A percentile compares a stretch with the other conserved stretches of the same genome.
These are phyloP conservation scores for Tetragnatha versicolor DNA, from an alignment of 1,140 invertebrate genomes.

Conservation along the genomic window DNA sequence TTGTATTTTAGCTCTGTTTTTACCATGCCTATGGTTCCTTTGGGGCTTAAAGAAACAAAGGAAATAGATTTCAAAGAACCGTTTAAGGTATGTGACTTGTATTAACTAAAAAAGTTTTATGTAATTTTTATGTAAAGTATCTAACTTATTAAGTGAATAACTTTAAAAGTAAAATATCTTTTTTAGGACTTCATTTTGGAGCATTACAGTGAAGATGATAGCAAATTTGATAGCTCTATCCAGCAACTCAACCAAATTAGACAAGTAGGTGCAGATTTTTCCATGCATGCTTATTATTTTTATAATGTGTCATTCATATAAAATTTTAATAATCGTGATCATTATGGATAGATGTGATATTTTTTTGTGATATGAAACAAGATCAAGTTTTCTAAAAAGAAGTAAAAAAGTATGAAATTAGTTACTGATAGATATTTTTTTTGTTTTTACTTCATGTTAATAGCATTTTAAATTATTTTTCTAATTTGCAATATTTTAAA, in stretches of 20 bases:
- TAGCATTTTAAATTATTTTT: no score
- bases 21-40: slow-evolving; percentile 94
- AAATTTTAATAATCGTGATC: background rate
- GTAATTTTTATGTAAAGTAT: background rate
- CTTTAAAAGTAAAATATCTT: no score
- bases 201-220: slow-evolving; percentile 91
- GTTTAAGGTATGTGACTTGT: slow-evolving; percentile 65
- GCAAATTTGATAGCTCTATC: slow-evolving; percentile 84
- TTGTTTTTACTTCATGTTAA: no score
- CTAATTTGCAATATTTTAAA: no score
- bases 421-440: no score
- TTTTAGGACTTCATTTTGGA: slow-evolving; percentile 84
- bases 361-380: background rate
- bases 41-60: slow-evolving; percentile 96
- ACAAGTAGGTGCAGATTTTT: slow-evolving; percentile 74
- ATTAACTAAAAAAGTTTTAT: background rate
- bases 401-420: no score
- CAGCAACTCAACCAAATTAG: slow-evolving; percentile 87
- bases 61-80: slow-evolving; percentile 81
- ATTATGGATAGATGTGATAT: background rate
- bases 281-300: background rate
- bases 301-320: background rate
- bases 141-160: no score
- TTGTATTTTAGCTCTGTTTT: slow-evolving; percentile 67
- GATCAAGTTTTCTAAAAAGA: no score